Conservation (phyloP, 2,113 vertebrate genomes). For the Isurus oxyrinchus region DNA sequence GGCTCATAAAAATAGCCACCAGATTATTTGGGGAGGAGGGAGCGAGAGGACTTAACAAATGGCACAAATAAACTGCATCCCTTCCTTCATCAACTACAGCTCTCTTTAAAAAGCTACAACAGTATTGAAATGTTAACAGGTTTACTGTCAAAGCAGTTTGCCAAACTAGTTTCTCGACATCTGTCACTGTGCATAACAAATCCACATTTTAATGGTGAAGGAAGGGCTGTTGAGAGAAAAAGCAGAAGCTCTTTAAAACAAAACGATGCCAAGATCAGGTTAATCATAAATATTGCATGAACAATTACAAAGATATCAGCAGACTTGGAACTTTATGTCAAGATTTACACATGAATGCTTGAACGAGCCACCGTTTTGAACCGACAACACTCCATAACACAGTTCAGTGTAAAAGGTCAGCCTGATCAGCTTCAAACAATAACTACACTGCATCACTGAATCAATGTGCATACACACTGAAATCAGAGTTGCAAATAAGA, state of each 20-base stretch:
- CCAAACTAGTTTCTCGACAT: constrained; percentile 31
- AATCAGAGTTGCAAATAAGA: neutral
- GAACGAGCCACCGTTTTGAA: neutral
- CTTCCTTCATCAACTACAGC: constrained; percentile 16
- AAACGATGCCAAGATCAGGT: constrained; percentile 16
- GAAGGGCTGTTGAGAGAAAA: constrained; percentile 30
- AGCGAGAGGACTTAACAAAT: neutral
- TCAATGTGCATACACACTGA: neutral
- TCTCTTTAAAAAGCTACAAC: constrained; percentile 27
- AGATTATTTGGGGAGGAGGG: neutral
- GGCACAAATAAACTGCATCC: neutral
- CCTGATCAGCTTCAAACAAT: constrained; percentile 6
- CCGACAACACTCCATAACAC: neutral
- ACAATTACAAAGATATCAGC: constrained; percentile 23
- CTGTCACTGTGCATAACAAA: constrained; percentile 26
- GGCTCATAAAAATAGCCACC: neutral
- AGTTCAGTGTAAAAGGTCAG: neutral
- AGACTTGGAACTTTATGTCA: neutral
- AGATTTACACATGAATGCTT: constrained; percentile 7
- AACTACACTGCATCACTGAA: neutral
- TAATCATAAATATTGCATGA: constrained; percentile 18
- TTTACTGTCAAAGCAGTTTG: constrained; percentile 33
- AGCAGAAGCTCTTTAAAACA: constrained; percentile 28
- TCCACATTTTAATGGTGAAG: constrained; percentile 27
- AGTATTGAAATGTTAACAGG: constrained; percentile 33